A percentile compares a stretch with the other conserved stretches of the same genome.
These are phyloP conservation scores for Petrophora chlorosata DNA, from an alignment of 2,888 invertebrate species.

Conservation along the genomic window DNA sequence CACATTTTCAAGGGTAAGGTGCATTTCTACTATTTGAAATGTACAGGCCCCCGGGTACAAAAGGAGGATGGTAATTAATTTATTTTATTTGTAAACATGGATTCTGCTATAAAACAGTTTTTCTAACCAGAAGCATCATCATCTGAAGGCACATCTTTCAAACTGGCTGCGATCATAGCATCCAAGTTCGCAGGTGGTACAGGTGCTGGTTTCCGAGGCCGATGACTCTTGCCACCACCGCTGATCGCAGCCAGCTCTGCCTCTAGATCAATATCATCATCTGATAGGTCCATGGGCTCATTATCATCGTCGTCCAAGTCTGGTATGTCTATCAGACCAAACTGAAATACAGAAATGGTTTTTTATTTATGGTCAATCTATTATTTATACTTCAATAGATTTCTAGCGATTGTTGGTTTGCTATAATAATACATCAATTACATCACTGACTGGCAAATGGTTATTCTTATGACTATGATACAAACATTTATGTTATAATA, in stretches of 20 bases:
- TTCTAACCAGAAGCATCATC: conserved; percentile 86
- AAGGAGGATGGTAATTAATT: no score
- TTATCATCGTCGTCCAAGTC: conserved; percentile 82
- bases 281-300: conserved; percentile 77
- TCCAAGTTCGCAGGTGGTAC: conserved; percentile 86
- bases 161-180: conserved; percentile 90
- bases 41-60: no score
- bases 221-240: conserved; percentile 60
- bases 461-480: no score
- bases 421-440: no score
- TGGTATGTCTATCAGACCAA: conserved; percentile 90
- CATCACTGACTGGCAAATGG: no score
- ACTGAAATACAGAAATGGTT: conserved; percentile 72
- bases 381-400: not conserved
- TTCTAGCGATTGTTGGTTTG: no score
- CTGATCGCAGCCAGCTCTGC: conserved; percentile 91
- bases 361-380: not conserved
- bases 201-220: conserved; percentile 62
- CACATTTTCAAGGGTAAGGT: no score
- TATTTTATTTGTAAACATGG: no score
- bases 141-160: conserved; percentile 90
- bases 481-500: no score
- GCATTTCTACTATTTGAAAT: no score
- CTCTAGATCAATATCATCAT: conserved; percentile 92
- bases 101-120: not conserved